Evolutionary conservation across 1,140 invertebrate genomes (phyloP).

Genomic region (Drosophila aff.): DNA sequence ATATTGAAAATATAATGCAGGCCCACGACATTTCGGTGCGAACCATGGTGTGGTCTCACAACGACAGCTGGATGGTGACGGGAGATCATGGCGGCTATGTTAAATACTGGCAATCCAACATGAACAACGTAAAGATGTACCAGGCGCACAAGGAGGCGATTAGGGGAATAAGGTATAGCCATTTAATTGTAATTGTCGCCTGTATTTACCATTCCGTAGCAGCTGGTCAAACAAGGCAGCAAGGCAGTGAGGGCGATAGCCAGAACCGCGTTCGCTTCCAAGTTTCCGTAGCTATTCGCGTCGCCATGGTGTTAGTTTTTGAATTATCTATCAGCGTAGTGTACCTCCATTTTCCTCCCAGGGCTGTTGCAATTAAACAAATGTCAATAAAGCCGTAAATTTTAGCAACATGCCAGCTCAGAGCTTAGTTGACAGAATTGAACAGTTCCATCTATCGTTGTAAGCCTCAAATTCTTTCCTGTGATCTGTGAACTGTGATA

Average conservation of each 20-base stretch:
- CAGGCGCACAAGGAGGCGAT: conserved; percentile 99
- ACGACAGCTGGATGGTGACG: conserved; percentile 99
- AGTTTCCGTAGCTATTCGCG: conserved; percentile 17
- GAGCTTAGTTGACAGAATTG: conserved; percentile 8
- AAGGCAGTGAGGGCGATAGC: conserved; percentile 4
- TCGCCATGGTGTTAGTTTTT: conserved; percentile 10
- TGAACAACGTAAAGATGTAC: conserved; percentile 99
- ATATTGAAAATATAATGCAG: conserved; percentile 86
- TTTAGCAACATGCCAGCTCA: conserved; percentile 54
- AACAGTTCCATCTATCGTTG: conserved; percentile 9
- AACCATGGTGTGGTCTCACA: conserved; percentile 99
- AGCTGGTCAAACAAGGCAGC: conserved; percentile 37
- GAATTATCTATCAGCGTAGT: conserved; percentile 14
- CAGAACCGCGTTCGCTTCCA: conserved; percentile 21
- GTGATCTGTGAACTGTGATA: conserved; percentile 25
- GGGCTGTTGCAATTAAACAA: conserved; percentile 57
- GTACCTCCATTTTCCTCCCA: conserved; percentile 23
- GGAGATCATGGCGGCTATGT: conserved; percentile 99
- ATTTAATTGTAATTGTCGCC: conserved; percentile 69
- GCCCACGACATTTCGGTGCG: conserved; percentile 99
- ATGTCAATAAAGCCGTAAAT: conserved; percentile 64
- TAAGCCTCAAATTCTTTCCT: conserved; percentile 26
- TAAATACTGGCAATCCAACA: conserved; percentile 99
- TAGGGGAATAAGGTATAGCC: conserved; percentile 96
- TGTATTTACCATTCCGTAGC: conserved; percentile 73